phyloP scores from a whole-genome alignment of 2,888 invertebrate genomes.

The Drosophila demipolita region DNA sequence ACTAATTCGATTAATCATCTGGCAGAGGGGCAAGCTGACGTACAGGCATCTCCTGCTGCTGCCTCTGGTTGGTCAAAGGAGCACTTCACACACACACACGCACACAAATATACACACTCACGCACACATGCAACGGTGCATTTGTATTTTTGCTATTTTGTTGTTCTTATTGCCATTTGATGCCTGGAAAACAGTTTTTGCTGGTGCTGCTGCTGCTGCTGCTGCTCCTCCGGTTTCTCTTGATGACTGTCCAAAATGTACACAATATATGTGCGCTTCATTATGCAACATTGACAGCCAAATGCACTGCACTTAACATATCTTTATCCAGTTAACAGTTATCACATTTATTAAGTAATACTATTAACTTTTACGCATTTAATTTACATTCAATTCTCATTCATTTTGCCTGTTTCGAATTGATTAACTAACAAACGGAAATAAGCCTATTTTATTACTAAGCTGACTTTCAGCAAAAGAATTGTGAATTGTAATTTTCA shows the following conservation, averaged over 20 bases:
- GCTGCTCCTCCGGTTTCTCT: constrained; percentile 29
- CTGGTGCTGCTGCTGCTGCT: background rate
- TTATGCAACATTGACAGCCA: background rate
- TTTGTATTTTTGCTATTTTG: constrained; percentile 38
- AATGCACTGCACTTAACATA: constrained; percentile 19
- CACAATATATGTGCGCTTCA: constrained; percentile 8
- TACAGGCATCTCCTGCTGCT: constrained; percentile 29
- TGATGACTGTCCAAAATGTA: constrained; percentile 51
- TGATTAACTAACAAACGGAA: background rate
- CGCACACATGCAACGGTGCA: constrained; percentile 50
- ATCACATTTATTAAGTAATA: background rate
- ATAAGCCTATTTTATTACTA: background rate
- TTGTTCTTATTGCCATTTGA: constrained; percentile 45
- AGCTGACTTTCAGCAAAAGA: no score
- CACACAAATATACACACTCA: constrained; percentile 25
- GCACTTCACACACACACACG: constrained; percentile 30
- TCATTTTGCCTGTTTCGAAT: background rate
- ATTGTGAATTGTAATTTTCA: background rate
- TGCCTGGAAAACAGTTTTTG: constrained; percentile 23
- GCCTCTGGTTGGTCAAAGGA: constrained; percentile 53
- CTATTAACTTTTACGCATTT: background rate
- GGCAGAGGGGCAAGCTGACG: constrained; percentile 43
- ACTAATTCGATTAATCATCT: constrained; percentile 79
- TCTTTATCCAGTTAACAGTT: background rate
- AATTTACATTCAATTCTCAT: background rate